Base-by-base conservation (phyloP, 1,140 invertebrate genomes). In the Cherax quadricarinatus region DNA sequence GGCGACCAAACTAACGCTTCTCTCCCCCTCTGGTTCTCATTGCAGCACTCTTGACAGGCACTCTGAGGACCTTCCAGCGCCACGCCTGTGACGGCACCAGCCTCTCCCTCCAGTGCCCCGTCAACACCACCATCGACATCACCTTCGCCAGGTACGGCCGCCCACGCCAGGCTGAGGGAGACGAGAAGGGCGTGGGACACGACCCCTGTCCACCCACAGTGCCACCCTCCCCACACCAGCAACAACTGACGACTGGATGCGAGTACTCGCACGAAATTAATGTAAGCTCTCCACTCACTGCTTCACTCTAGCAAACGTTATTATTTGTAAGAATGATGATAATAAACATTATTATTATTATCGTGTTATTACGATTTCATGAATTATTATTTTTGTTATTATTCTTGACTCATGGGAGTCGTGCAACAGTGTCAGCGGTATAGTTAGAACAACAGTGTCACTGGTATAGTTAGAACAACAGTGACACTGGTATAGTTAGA, bases 81-180 rank as follows among this genome's bases (percentile, higher is more conserved):
- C 97, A 97, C 6, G 97, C 97, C 4, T 99, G 98, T 95, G 98
- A 98, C 94, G 97, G 97, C 86, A 97, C 98, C 94, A 96, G 96
- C 94, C 96, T 99, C 95, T 96, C 96, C 41, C 96, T 99, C 75
- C 96, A 97, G 92, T 99, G 98, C 95, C 98, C 98, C 18, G 95
- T 96, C 7, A 97, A 97, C 62, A 99, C 98, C 4, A 97, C 97
- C 90, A 98, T 99, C 94, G 97, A 97, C 90, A 97, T 99, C 89
- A 97, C 98, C 94, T 96, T 98, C 93, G 98, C 97, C 1, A 96
- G 97, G 88, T 96, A 95, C 94, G 96, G 95, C n/a, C 93, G 95
- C 24, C 94, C 93, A 14, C 60, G 88, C 9, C 24, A 70, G 62
- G 60, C 21, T n/a, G 79, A 9, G 14, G 49, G 60, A 4, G 86